A percentile compares a stretch with the other conserved stretches of the same genome.
phyloP scores from a whole-genome alignment of 1,140 invertebrate genomes.

The Magallana gigas region DNA sequence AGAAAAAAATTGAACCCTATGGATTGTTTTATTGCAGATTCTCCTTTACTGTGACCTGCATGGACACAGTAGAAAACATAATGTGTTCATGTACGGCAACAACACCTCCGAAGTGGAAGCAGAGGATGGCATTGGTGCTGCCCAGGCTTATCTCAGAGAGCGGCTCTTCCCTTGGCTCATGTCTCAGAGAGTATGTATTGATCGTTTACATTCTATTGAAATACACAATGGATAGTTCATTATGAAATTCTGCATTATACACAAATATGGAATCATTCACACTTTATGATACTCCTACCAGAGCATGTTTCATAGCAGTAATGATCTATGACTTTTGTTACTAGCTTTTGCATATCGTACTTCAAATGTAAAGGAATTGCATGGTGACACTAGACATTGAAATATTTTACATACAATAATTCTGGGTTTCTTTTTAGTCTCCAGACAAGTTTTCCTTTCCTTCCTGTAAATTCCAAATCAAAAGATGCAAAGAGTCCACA shows the following conservation, averaged over 20 bases:
- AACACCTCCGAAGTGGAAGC: conserved; percentile 70
- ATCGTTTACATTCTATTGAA: too few species aligned
- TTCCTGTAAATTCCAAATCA: conserved; percentile 78
- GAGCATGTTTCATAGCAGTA: too few species aligned
- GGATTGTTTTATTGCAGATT: conserved; percentile 73
- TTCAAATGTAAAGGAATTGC: too few species aligned
- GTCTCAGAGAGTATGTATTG: conserved; percentile 71
- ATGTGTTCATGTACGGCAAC: conserved; percentile 79
- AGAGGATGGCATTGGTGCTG: conserved; percentile 62
- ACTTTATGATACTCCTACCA: too few species aligned
- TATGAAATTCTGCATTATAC: too few species aligned
- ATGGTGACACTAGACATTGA: too few species aligned
- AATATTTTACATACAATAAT: too few species aligned
- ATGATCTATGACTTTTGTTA: too few species aligned
- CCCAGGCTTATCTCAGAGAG: conserved; percentile 73
- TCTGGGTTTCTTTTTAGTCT: conserved; percentile 62
- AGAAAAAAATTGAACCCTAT: too few species aligned
- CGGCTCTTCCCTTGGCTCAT: conserved; percentile 78
- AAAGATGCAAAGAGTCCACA: conserved; percentile 78
- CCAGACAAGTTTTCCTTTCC: conserved; percentile 77
- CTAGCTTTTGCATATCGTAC: too few species aligned
- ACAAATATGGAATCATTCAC: too few species aligned
- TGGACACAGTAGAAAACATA: conserved; percentile 78
- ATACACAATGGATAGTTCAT: too few species aligned
- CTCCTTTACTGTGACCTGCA: conserved; percentile 78